Conservation (phyloP, 2,797 vertebrate species). For the Antrozous pallidus region DNA sequence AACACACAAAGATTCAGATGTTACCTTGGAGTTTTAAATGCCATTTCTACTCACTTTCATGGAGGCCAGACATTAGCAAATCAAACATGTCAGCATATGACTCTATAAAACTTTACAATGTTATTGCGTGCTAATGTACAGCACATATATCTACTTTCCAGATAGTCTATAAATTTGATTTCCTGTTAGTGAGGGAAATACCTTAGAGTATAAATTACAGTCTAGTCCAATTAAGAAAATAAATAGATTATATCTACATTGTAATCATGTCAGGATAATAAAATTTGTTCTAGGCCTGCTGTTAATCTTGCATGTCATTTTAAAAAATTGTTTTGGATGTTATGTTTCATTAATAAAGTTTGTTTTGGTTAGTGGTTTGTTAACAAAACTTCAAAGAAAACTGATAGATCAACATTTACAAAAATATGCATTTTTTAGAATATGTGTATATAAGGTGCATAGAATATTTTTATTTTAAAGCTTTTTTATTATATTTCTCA, state of each 20-base stretch:
- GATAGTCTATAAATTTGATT: not conserved
- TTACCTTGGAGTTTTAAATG: slow-evolving; percentile 29
- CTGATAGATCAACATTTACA: not conserved
- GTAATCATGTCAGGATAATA: not conserved
- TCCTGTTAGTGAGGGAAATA: not conserved
- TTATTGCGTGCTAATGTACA: not conserved
- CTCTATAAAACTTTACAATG: not conserved
- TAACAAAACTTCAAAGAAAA: not conserved
- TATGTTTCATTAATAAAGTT: not conserved
- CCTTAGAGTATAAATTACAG: not conserved
- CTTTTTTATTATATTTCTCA: not conserved
- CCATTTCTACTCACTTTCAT: not conserved
- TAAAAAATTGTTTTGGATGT: not conserved
- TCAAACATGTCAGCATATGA: not conserved
- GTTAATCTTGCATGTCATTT: not conserved
- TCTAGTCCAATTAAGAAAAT: not conserved
- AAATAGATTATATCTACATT: not conserved
- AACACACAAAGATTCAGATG: not conserved
- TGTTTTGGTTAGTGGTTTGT: not conserved
- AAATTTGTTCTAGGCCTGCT: not conserved
- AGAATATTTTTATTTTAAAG: not conserved
- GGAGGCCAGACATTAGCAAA: not conserved
- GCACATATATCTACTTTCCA: not conserved
- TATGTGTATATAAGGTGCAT: not conserved
- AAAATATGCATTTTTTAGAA: not conserved